A percentile compares a stretch with the other conserved stretches of the same genome.
These are phyloP conservation scores for Sebastes taczanowskii DNA, from an alignment of 2,797 vertebrate genomes.

Conservation along the genomic window DNA sequence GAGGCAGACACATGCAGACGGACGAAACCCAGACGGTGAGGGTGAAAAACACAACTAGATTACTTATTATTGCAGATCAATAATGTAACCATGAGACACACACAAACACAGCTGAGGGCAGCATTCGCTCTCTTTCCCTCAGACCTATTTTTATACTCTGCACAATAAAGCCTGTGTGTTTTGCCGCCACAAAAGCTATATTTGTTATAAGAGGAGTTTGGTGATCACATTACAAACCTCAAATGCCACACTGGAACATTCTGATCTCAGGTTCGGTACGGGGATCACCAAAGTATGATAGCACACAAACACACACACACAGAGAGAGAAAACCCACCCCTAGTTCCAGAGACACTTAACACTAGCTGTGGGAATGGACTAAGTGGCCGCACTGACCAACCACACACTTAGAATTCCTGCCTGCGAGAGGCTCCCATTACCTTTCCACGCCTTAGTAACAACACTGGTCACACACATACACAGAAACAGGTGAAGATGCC, in stretches of 20 bases:
- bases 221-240: conserved; percentile 55
- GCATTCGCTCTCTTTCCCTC: not conserved
- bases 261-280: conserved; percentile 40
- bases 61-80: conserved; percentile 21
- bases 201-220: conserved; percentile 37
- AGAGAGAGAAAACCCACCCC: not conserved
- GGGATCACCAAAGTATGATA: conserved; percentile 20
- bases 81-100: not conserved
- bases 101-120: not conserved
- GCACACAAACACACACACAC: not conserved
- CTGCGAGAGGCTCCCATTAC: conserved; percentile 52
- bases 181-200: conserved; percentile 39
- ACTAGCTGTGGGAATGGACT: conserved; percentile 57
- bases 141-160: conserved; percentile 1
- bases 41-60: not conserved
- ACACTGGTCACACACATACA: not conserved
- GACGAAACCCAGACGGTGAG: not conserved
- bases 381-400: conserved; percentile 57
- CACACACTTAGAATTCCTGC: conserved; percentile 67
- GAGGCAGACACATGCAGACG: not conserved
- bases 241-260: conserved; percentile 54
- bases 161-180: conserved; percentile 48
- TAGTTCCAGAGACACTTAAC: conserved; percentile 49
- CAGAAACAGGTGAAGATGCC: not conserved
- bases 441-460: conserved; percentile 31